These are phyloP conservation scores for Tachystola acroxantha DNA, from an alignment of 2,888 invertebrate species.

Conservation along the genomic window DNA sequence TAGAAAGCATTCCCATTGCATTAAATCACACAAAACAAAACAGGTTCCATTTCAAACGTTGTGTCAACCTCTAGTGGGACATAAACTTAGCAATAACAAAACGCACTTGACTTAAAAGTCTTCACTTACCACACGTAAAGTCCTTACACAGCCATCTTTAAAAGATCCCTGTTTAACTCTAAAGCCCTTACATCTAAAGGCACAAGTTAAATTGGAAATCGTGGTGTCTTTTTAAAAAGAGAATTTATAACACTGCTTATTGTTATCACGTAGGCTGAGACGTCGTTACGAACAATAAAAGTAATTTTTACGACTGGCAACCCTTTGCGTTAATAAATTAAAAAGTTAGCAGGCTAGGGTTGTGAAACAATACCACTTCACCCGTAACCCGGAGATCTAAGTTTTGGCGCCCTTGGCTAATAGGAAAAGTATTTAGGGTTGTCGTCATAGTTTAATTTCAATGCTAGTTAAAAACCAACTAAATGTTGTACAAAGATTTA, in stretches of 20 bases:
- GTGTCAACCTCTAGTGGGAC: conserved; percentile 60
- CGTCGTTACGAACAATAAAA: conserved; percentile 77
- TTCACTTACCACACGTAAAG: conserved; percentile 48
- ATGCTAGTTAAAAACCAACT: no score
- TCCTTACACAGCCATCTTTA: conserved; percentile 20
- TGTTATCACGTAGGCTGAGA: conserved; percentile 76
- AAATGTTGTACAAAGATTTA: no score
- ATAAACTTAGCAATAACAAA: conserved; percentile 55
- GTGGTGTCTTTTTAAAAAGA: conserved; percentile 44
- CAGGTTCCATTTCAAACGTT: conserved; percentile 50
- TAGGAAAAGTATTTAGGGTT: conserved; percentile 34
- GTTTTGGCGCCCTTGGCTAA: conserved; percentile 56
- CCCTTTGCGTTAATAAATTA: conserved; percentile 75
- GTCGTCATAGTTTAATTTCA: conserved; percentile 8
- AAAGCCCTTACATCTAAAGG: no score
- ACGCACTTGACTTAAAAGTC: conserved; percentile 64
- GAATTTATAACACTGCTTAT: conserved; percentile 62
- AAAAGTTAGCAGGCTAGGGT: conserved; percentile 64
- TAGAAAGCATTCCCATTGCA: conserved; percentile 61
- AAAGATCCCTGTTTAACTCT: conserved; percentile 14
- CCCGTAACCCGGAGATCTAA: conserved; percentile 60
- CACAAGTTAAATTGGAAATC: no score
- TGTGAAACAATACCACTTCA: conserved; percentile 68
- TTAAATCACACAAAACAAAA: conserved; percentile 64
- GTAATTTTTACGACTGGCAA: conserved; percentile 75